Percentiles rank a stretch among this genome's conserved stretches.
Evolutionary conservation across 2,113 vertebrate genomes (phyloP).

Genomic region (Stictonetta naevosa): DNA sequence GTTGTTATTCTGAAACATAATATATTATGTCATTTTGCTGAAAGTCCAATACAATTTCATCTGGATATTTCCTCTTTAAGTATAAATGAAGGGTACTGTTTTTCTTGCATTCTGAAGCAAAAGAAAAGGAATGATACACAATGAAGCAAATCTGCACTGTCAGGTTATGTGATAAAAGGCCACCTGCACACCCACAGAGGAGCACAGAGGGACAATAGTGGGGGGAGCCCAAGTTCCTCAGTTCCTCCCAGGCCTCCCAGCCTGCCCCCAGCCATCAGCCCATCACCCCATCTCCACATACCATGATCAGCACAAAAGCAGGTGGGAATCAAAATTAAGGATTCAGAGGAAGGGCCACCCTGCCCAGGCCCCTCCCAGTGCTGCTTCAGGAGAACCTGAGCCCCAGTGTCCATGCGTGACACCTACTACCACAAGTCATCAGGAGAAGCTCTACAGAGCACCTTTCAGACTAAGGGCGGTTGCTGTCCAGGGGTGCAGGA

Average conservation of each 20-base stretch:
- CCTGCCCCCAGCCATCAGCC: not conserved
- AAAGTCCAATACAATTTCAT: not conserved
- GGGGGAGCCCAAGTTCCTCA: not conserved
- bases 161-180: not conserved
- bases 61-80: not conserved
- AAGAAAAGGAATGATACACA: not conserved
- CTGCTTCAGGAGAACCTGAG: not conserved
- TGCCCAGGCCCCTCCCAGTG: not conserved
- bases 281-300: not conserved
- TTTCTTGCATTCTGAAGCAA: not conserved
- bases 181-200: not conserved
- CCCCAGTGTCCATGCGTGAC: not conserved
- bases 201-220: not conserved
- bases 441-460: not conserved
- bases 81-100: not conserved
- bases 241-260: not conserved
- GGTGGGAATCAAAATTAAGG: not conserved
- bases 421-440: not conserved
- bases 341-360: not conserved
- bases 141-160: not conserved
- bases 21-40: not conserved
- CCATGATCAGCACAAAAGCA: not conserved
- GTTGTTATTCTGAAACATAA: not conserved
- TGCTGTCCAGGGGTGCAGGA: not conserved
- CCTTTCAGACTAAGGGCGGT: not conserved